Base-by-base conservation (phyloP, 2,113 vertebrate species). In the Lasiurus cinereus region DNA sequence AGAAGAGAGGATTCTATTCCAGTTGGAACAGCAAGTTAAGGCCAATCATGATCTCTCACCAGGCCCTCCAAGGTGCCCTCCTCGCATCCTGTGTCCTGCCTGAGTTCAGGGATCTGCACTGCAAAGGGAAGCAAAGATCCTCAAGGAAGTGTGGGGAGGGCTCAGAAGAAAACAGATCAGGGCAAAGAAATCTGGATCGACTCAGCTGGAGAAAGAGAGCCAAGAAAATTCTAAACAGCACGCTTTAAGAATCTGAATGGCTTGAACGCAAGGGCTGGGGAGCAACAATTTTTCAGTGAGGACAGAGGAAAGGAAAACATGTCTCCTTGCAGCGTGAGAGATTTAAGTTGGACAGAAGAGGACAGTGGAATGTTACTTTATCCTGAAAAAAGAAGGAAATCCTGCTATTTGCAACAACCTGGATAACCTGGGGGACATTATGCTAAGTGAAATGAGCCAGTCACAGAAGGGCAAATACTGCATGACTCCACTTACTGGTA, bases 121-220 rank as follows among this genome's bases (percentile, higher is more conserved):
- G 18, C 15, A n/a, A 50, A 93, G 69, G 39, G 67, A 66, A 88
- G 39, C 6, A 46, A 92, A 85, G 83, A 67, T 14, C 46, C 18
- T 67, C 83, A 56, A 72, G 64, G 79, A 31, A 88, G 21, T 18
- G 18, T 19, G 48, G 18, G 69, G n/a, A 82, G 5, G 21, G 76
- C 21, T 69, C n/a, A 50, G 14, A 48, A 8, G 39, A 74, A 39
- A 33, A 62, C 83, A 64, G 52, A 66, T 27, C 33, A 54, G 1
- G 67, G 64, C 31, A 82, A 76, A 90, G 69, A 88, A 83, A 69
- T 91, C 18, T 62, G 82, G n/a, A 73, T 83, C 31, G 43, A 92
- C 16, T 72, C 67, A 69, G 74, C 27, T 29, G 27, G 48, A 95
- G 46, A 84, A 6, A 67, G 14, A 73, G 76, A 84, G 46, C 46